phyloP scores from a whole-genome alignment of 2,888 invertebrate species.

The Gibbula magus region DNA sequence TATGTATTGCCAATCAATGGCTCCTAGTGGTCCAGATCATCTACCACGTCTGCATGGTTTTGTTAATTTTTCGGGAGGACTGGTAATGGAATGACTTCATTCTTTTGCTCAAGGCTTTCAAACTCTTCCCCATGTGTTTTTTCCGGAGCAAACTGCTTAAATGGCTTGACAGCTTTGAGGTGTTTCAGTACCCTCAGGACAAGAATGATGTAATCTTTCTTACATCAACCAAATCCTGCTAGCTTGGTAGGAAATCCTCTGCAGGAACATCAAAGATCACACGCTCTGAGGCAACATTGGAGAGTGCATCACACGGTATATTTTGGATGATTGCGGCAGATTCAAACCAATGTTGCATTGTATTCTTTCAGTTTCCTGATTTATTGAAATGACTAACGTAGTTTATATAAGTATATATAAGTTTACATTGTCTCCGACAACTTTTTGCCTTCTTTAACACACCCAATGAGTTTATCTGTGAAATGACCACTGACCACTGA shows the following conservation, averaged over 20 bases:
- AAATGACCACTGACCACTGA: not conserved
- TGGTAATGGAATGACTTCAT: conserved; percentile 29
- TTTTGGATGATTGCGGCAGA: conserved; percentile 23
- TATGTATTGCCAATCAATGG: not conserved
- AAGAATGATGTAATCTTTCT: conserved; percentile 8
- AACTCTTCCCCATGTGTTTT: not conserved
- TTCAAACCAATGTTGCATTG: conserved; percentile 32
- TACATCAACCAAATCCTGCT: not conserved
- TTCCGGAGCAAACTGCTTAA: not conserved
- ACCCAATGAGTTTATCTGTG: no score
- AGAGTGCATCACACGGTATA: not conserved
- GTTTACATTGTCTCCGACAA: conserved; percentile 29
- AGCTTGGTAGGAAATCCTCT: not conserved
- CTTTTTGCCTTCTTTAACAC: no score
- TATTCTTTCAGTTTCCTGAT: not conserved
- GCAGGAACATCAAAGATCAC: no score
- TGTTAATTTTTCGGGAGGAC: conserved; percentile 38
- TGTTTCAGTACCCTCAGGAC: not conserved
- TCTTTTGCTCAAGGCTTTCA: not conserved
- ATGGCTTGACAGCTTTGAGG: not conserved
- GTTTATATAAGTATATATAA: no score
- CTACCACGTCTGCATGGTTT: conserved; percentile 34
- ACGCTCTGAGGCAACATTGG: not conserved
- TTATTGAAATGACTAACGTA: not conserved
- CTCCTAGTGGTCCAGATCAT: not conserved